Evolutionary conservation across 2,113 vertebrate genomes (phyloP).

Genomic region (Mola mola): DNA sequence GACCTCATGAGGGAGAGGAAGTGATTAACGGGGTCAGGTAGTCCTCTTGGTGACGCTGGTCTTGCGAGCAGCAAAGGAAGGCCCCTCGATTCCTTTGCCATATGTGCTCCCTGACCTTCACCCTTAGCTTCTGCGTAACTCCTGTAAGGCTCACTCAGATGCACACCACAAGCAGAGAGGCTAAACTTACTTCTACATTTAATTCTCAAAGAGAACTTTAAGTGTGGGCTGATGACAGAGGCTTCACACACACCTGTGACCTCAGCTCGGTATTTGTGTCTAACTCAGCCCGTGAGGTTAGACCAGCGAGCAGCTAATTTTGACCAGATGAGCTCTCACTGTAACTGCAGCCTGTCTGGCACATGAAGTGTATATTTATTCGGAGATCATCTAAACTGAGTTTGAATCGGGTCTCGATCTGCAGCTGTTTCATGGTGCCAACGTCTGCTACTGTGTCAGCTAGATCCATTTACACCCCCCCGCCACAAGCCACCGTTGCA

Average conservation of each 20-base stretch:
- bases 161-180: constrained; percentile 27
- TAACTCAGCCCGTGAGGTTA: constrained; percentile 17
- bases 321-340: constrained; percentile 61
- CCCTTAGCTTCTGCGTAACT: constrained; percentile 30
- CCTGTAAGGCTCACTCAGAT: constrained; percentile 45
- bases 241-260: constrained; percentile 52
- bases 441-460: constrained; percentile 60
- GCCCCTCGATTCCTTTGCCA: constrained; percentile 74
- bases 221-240: constrained; percentile 15
- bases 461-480: constrained; percentile 57
- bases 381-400: constrained; percentile 58
- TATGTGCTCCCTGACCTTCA: constrained; percentile 77
- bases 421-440: constrained; percentile 54
- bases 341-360: constrained; percentile 47
- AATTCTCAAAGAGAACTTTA: constrained; percentile 47
- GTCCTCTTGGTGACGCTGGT: constrained; percentile 68
- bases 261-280: constrained; percentile 46
- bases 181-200: constrained; percentile 54
- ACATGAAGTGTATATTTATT: constrained; percentile 55
- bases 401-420: constrained; percentile 47
- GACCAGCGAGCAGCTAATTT: constrained; percentile 42
- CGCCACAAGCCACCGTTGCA: constrained; percentile 49
- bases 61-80: constrained; percentile 70
- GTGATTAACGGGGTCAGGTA: constrained; percentile 83
- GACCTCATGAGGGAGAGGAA: constrained; percentile 76